A percentile compares a stretch with the other conserved stretches of the same genome.
Evolutionary conservation across 2,888 invertebrate genomes (phyloP).

Genomic region (Ecdyonurus torrentis): DNA sequence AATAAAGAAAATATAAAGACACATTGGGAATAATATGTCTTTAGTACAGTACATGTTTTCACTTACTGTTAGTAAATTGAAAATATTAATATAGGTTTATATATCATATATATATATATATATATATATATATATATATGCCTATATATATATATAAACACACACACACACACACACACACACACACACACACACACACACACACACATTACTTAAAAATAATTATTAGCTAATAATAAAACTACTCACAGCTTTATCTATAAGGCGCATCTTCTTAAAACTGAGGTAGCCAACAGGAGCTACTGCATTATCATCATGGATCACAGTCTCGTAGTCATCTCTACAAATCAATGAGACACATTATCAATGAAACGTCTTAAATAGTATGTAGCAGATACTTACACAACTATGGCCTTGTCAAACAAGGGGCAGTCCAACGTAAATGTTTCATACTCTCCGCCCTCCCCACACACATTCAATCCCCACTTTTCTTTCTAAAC

Average conservation of each 20-base stretch:
- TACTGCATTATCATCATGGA: constrained; percentile 81
- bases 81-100: no score
- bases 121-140: no score
- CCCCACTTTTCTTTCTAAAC: constrained; percentile 75
- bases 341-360: constrained; percentile 32
- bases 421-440: constrained; percentile 95
- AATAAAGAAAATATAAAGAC: no score
- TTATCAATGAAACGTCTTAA: neutral
- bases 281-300: constrained; percentile 91
- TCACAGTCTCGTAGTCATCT: constrained; percentile 69
- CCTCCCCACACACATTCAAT: constrained; percentile 92
- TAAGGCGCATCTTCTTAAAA: constrained; percentile 65
- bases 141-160: no score
- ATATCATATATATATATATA: no score
- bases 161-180: no score
- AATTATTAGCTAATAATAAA: no score
- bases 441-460: constrained; percentile 97
- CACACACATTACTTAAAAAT: no score
- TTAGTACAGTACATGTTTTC: no score
- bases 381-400: constrained; percentile 29
- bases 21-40: no score
- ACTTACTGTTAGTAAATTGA: no score
- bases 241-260: constrained; percentile 39
- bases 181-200: no score
- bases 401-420: constrained; percentile 77